These are phyloP conservation scores for Drosophila tani DNA, from an alignment of 1,140 invertebrate species.

Conservation along the genomic window DNA sequence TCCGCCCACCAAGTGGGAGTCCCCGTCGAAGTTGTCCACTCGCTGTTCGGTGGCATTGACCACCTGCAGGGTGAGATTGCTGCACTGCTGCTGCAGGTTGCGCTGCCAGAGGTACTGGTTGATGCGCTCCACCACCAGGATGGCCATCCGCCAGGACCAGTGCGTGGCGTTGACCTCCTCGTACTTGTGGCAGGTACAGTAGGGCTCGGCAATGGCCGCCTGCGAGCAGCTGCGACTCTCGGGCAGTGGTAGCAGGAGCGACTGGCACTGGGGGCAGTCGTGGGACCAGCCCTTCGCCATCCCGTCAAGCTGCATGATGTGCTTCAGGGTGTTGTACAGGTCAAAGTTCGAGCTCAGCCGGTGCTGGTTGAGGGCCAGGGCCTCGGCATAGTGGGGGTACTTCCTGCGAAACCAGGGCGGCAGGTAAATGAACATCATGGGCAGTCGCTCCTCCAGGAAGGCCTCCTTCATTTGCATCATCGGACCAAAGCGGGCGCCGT, in stretches of 20 bases:
- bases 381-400: conserved; percentile 88
- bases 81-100: conserved; percentile 89
- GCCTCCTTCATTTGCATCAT: conserved; percentile 89
- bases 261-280: conserved; percentile 87
- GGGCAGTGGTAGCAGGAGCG: conserved; percentile 88
- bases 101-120: conserved; percentile 86
- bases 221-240: conserved; percentile 89
- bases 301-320: conserved; percentile 78
- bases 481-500: conserved; percentile 94
- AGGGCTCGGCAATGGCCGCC: conserved; percentile 89
- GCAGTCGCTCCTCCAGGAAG: conserved; percentile 94
- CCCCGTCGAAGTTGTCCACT: not conserved
- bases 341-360: conserved; percentile 93
- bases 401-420: conserved; percentile 90
- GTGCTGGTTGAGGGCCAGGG: conserved; percentile 89
- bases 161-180: conserved; percentile 72
- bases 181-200: conserved; percentile 90
- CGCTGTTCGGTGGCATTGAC: conserved; percentile 31
- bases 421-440: conserved; percentile 92
- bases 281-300: conserved; percentile 25
- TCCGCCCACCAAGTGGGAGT: not conserved
- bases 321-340: conserved; percentile 88
- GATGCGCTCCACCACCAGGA: conserved; percentile 84
- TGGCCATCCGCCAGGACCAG: conserved; percentile 79
- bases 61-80: conserved; percentile 12